A percentile compares a stretch with the other conserved stretches of the same genome.
Conservation (phyloP, 2,113 vertebrate species). For the Genyomyrus donnyi region DNA sequence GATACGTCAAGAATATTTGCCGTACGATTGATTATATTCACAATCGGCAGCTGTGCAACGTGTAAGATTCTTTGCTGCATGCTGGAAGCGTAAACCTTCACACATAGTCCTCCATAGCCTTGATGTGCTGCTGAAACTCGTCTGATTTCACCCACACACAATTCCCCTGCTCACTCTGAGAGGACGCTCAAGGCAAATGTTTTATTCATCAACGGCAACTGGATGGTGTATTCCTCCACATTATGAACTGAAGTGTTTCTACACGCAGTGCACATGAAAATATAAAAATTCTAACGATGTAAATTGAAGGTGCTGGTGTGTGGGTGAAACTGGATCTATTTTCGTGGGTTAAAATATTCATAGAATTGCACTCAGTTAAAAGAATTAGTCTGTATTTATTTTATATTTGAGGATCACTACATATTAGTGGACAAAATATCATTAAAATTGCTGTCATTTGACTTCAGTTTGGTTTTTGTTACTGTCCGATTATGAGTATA, state of each 20-base stretch:
- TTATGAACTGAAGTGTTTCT: neutral
- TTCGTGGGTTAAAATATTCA: neutral
- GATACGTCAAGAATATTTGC: neutral
- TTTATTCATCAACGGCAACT: conserved; percentile 2
- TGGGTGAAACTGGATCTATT: neutral
- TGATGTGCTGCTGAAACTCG: neutral
- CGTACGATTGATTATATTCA: neutral
- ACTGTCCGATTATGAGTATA: conserved; percentile 14
- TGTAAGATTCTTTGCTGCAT: neutral
- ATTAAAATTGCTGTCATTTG: neutral
- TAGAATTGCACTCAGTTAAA: neutral
- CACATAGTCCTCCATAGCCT: neutral
- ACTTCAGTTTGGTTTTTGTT: neutral
- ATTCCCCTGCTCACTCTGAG: neutral
- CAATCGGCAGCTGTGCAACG: neutral
- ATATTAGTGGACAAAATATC: neutral
- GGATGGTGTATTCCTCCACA: neutral
- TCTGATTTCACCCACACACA: neutral
- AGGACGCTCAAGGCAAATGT: neutral
- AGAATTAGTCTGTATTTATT: neutral
- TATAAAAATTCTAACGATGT: neutral
- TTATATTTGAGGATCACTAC: neutral
- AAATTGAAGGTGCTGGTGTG: neutral
- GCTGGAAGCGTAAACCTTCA: neutral
- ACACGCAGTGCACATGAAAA: neutral